Evolutionary conservation across 2,888 invertebrate genomes (phyloP), one percentile per base, ranked within the genome.

Genomic region (Epistrophe eligans): DNA sequence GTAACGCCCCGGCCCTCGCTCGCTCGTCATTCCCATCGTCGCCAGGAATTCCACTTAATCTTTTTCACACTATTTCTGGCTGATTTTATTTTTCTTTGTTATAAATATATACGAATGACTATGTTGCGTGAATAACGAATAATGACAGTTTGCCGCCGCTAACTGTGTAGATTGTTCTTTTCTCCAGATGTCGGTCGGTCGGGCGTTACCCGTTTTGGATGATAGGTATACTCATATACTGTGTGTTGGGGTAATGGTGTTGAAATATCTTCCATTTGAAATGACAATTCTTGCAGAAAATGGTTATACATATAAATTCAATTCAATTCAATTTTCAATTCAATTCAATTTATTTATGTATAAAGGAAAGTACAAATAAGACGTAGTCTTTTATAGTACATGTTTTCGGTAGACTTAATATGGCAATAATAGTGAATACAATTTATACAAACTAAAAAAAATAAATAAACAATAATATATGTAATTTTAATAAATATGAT

Each of bases 31-130:
- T n/a, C n/a, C n/a, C 24, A 3, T 24, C 24, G 24, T 24, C 3
- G 24, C 82, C 71, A 87, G 72, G 76, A 87, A 87, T 83, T 79
- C 83, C 79, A 87, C 83, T 87, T 83, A 87, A 87, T 87, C 87
- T 87, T 87, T 82, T 87, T 87, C 79, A 83, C 87, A 87, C 87
- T 83, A 79, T 64, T 83, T 58, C 60, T 35, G 11, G 35, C 35
- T 55, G n/a, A 24, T 55, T 28, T 48, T 52, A 13, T 57, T 35
- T 13, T 17, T 79, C 79, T 71, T 79, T 76, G 72, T 83, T 24
- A 24, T 24, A 24, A 24, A 24, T 24, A 24, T 24, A 24, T 82
- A 64, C 15, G 79, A 77, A 80, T 72, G 81, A 74, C 58, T 81
- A 67, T 38, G 48, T 72, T 70, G 81, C 58, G 72, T 57, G 73